Evolutionary conservation across 2,888 invertebrate species (phyloP), one percentile per base, ranked within the genome.

Genomic region (Ariolimax columbianus): DNA sequence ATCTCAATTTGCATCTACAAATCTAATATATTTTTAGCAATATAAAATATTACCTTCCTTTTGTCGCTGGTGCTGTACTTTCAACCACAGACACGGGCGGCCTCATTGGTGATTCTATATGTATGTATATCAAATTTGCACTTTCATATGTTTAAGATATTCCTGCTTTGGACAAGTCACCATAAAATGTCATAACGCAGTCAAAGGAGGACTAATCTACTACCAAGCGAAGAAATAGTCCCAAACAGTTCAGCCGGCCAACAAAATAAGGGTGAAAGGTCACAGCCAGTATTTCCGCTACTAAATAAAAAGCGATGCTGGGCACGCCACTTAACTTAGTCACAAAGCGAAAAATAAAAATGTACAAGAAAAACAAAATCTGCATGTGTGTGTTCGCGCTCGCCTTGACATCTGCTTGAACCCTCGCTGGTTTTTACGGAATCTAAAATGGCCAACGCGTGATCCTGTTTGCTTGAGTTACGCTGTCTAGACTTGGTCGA

Each of bases 391-490:
- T 51, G 6, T 63, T n/a, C 63, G 2, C 14, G 4, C n/a, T 11
- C 7, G 63, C 63, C 63, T 63, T 63, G 63, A 63, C 63, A 30
- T 63, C 63, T 63, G 23, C n/a, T 63, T 63, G 63, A 63, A 63
- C 63, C 30, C 63, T 63, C 1, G 3, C 3, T n/a, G n/a, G n/a
- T 55, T 23, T n/a, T 63, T 63, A 11, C 51, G 6, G 30, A 30
- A n/a, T 14, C 3, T 11, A 63, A 63, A 30, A 63, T 30, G 63
- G 63, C 30, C n/a, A 11, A 30, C 26, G 3, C 30, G 23, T 51
- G n/a, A n/a, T n/a, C n/a, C n/a, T n/a, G n/a, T n/a, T n/a, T n/a
- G n/a, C n/a, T n/a, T n/a, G n/a, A n/a, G n/a, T n/a, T n/a, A n/a
- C n/a, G n/a, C n/a, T n/a, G n/a, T n/a, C n/a, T n/a, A n/a, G n/a